Percentiles rank a stretch among this genome's conserved stretches.
Evolutionary conservation across 2,113 vertebrate species (phyloP).

Genomic region (Microcebus murinus): DNA sequence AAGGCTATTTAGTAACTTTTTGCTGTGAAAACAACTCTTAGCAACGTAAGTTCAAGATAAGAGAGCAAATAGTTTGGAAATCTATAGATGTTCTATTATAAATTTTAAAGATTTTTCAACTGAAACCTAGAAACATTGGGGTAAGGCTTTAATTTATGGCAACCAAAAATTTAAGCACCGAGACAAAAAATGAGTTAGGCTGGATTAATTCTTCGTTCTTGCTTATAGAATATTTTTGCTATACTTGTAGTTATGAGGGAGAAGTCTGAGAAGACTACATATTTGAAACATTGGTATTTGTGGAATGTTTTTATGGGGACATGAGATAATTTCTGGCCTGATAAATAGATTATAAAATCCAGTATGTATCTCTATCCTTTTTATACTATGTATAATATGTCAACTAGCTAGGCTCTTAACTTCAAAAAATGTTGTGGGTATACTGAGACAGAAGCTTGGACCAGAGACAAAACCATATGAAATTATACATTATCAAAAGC

Average conservation of each 20-base stretch:
- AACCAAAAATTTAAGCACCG: neutral
- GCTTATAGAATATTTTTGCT: neutral
- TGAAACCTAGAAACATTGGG: neutral
- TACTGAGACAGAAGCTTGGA: neutral
- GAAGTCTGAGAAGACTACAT: neutral
- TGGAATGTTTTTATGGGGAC: neutral
- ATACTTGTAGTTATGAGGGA: neutral
- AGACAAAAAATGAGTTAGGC: neutral
- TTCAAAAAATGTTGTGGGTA: neutral
- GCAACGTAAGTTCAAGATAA: neutral
- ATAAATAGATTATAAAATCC: neutral
- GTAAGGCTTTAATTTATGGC: neutral
- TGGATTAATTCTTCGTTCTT: neutral
- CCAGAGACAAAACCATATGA: neutral
- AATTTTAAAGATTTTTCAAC: neutral
- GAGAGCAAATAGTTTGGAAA: neutral
- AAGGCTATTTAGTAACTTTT: neutral
- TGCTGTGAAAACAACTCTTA: neutral
- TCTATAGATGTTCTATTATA: neutral
- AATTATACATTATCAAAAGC: neutral
- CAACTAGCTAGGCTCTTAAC: neutral
- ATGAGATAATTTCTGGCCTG: neutral
- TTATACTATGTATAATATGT: neutral
- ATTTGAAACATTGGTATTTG: neutral
- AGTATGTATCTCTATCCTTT: neutral